Conservation (phyloP, 2,113 vertebrate species). For the Sprattus sprattus region DNA sequence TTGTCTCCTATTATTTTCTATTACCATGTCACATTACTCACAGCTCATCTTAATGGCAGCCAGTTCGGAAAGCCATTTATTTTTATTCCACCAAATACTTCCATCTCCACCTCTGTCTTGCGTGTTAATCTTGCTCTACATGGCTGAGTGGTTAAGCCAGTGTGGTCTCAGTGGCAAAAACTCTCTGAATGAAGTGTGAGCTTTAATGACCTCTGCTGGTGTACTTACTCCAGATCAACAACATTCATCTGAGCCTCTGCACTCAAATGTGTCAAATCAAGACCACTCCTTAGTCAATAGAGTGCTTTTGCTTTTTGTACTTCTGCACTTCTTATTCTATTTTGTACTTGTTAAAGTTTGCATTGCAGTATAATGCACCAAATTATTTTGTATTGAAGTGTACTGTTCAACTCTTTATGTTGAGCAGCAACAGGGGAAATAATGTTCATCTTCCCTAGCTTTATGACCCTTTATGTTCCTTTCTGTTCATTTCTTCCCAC, state of each 20-base stretch:
- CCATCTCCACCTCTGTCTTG: neutral
- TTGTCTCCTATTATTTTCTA: neutral
- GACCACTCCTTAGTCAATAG: too few relatives aligned
- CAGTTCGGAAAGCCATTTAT: neutral
- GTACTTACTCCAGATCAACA: neutral
- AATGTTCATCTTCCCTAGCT: neutral
- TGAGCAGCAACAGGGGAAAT: slow-evolving; percentile 16
- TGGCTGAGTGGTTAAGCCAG: neutral
- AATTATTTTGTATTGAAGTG: neutral
- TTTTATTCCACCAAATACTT: neutral
- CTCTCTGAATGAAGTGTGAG: neutral
- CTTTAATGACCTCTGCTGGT: neutral
- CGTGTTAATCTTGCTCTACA: neutral
- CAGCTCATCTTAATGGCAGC: too few relatives aligned
- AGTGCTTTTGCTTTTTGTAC: neutral
- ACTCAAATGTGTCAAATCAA: too few relatives aligned
- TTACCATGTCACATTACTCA: neutral
- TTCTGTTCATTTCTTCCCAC: slow-evolving; percentile 39
- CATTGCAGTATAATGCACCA: neutral
- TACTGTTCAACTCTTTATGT: neutral
- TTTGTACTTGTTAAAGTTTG: neutral
- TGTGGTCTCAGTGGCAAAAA: neutral
- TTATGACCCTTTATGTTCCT: neutral
- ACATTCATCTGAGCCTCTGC: neutral
- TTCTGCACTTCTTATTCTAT: too few relatives aligned